Conservation (phyloP, 2,113 vertebrate species). For the Romanogobio albipinnatus region DNA sequence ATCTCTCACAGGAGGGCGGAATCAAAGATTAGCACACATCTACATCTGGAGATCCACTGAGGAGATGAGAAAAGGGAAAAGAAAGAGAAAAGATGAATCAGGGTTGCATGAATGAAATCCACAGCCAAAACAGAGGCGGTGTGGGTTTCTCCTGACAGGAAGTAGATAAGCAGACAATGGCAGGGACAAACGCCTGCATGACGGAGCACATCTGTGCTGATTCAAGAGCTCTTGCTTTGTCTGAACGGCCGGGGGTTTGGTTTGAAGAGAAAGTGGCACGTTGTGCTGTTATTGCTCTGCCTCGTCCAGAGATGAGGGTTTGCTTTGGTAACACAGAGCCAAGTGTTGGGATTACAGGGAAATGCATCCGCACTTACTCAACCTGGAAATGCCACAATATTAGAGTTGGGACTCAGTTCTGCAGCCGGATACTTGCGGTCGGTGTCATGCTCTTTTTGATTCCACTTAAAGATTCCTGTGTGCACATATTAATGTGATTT, state of each 20-base stretch:
- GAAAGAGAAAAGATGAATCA: slow-evolving; percentile 29
- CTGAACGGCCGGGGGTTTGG: slow-evolving; percentile 57
- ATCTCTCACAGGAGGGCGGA: neutral
- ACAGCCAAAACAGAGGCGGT: slow-evolving; percentile 76
- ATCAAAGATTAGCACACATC: neutral
- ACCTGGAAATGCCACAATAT: neutral
- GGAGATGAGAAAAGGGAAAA: slow-evolving; percentile 6
- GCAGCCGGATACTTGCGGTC: no score
- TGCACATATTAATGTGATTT: no score
- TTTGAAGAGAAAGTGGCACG: slow-evolving; percentile 78
- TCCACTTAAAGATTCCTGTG: no score
- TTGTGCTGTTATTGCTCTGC: slow-evolving; percentile 71
- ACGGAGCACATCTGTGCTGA: slow-evolving; percentile 44
- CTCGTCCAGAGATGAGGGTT: slow-evolving; percentile 69
- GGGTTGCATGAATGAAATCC: slow-evolving; percentile 35
- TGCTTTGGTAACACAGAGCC: slow-evolving; percentile 69
- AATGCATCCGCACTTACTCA: neutral
- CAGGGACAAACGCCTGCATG: slow-evolving; percentile 68
- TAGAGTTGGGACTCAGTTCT: no score
- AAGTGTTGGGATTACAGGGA: slow-evolving; percentile 69
- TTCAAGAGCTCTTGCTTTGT: slow-evolving; percentile 28
- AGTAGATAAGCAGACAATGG: slow-evolving; percentile 77
- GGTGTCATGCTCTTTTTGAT: no score
- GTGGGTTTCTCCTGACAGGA: slow-evolving; percentile 69
- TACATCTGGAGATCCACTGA: slow-evolving; percentile 44